Conservation (phyloP, 2,797 vertebrate genomes). For the Enteromius paludinosus region DNA sequence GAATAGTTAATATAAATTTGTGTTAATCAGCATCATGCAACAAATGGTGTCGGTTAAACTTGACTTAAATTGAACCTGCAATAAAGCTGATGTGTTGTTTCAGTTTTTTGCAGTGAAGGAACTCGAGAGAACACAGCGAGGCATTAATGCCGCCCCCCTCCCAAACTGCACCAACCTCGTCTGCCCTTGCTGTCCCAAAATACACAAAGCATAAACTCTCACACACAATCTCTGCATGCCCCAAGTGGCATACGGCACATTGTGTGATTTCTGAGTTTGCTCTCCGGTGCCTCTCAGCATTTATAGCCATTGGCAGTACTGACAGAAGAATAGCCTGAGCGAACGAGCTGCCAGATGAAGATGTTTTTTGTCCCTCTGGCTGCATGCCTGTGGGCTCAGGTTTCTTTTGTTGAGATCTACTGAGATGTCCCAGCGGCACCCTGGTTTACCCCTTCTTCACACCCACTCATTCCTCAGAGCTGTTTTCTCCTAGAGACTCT, state of each 20-base stretch:
- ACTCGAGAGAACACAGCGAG: slow-evolving; percentile 65
- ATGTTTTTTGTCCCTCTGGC: slow-evolving; percentile 81
- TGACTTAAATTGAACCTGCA: background rate
- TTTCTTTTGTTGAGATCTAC: slow-evolving; percentile 76
- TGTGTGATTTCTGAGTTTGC: slow-evolving; percentile 85
- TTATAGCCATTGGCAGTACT: slow-evolving; percentile 85
- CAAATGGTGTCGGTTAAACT: background rate
- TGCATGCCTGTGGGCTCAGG: slow-evolving; percentile 75
- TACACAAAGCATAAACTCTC: slow-evolving; percentile 77
- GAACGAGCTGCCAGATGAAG: slow-evolving; percentile 78
- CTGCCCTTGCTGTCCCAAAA: slow-evolving; percentile 82
- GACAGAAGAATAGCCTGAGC: slow-evolving; percentile 56
- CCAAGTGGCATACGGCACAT: slow-evolving; percentile 78
- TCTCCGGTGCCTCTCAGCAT: slow-evolving; percentile 84
- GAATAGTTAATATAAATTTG: background rate
- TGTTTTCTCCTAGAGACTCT: slow-evolving; percentile 72
- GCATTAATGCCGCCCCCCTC: slow-evolving; percentile 70
- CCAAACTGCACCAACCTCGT: slow-evolving; percentile 74
- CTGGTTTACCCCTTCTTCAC: slow-evolving; percentile 63
- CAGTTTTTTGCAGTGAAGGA: slow-evolving; percentile 56
- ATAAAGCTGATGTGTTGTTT: slow-evolving; percentile 64
- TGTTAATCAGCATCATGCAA: background rate
- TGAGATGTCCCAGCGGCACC: slow-evolving; percentile 76
- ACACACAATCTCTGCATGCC: slow-evolving; percentile 68
- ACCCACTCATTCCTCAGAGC: slow-evolving; percentile 65